Base-by-base conservation (phyloP, 1,140 invertebrate species). In the Drosophila kepulauana region DNA sequence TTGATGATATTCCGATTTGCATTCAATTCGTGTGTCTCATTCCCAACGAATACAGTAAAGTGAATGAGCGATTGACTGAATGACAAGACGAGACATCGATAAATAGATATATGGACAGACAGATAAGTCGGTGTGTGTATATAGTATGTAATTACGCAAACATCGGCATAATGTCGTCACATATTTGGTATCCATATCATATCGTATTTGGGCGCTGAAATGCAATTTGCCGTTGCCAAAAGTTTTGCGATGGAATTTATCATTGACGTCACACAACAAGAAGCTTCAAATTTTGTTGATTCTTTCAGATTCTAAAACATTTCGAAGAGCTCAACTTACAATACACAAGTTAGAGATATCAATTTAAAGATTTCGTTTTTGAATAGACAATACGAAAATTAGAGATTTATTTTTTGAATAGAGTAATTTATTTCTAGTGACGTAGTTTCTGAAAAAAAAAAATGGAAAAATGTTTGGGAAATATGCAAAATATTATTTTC, bases 1-100 rank as follows among this genome's bases (percentile, higher is more conserved):
- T 45, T n/a, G 25, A 41, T 49, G 46, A 63, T 63, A 51, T 25
- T 68, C 3, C 70, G 54, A 73, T 68, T 73, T 68, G 70, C 70
- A 73, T 73, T 58, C 70, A 45, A 16, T 11, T 30, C 66, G 51
- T 67, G 70, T 73, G 35, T 2, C 20, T 25, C 20, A 25, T 25
- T 25, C 35, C 8, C 48, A 15, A 6, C 16, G n/a, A 46, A 20
- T 11, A 28, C 57, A 7, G 45, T 20, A 41, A 48, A 63, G 16
- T 25, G 54, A 65, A 59, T 59, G 54, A 52, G 11, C 63, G 63
- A 52, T 66, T 65, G 69, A 66, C 8, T 38, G 35, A 73, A 35
- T 46, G 16, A 33, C 33, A 52, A 65, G 57, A 1, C 28, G 25
- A 67, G 46, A 13, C 38, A 35, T 28, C n/a, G 11, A 56, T 70